phyloP scores from a whole-genome alignment of 2,113 vertebrate genomes.

The Pygoscelis antarcticus region DNA sequence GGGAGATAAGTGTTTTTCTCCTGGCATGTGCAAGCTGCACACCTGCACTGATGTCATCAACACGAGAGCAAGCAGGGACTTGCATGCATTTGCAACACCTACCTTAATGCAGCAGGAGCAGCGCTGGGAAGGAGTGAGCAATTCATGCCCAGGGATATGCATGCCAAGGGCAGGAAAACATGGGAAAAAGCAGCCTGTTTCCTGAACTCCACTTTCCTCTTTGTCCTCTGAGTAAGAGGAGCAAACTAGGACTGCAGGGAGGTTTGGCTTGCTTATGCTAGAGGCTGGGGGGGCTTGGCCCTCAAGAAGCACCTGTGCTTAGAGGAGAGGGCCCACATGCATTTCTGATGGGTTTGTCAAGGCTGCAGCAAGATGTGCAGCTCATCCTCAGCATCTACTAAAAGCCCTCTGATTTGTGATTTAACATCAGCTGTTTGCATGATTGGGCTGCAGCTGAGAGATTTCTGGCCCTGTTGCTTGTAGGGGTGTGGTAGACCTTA shows the following conservation, averaged over 20 bases:
- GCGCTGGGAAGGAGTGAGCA: neutral
- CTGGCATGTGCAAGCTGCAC: neutral
- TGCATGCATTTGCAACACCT: neutral
- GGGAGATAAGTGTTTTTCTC: neutral
- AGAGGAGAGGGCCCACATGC: neutral
- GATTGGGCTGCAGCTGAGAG: neutral
- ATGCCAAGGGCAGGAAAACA: neutral
- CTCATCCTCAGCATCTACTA: neutral
- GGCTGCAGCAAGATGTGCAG: neutral
- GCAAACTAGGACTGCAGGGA: neutral
- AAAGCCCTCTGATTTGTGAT: neutral
- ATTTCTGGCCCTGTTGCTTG: neutral
- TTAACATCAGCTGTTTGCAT: neutral
- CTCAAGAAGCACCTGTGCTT: neutral
- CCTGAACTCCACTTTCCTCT: neutral
- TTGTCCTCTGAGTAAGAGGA: neutral
- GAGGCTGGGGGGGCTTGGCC: accelerated
- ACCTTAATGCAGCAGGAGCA: neutral
- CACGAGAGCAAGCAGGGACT: neutral
- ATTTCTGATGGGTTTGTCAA: neutral
- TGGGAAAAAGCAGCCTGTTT: neutral
- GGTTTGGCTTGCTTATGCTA: neutral
- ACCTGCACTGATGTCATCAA: neutral
- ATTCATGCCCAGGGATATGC: neutral
- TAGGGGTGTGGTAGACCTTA: neutral